A percentile compares a stretch with the other conserved stretches of the same genome.
phyloP scores from a whole-genome alignment of 2,888 invertebrate genomes.

The Pachydiplax longipennis region DNA sequence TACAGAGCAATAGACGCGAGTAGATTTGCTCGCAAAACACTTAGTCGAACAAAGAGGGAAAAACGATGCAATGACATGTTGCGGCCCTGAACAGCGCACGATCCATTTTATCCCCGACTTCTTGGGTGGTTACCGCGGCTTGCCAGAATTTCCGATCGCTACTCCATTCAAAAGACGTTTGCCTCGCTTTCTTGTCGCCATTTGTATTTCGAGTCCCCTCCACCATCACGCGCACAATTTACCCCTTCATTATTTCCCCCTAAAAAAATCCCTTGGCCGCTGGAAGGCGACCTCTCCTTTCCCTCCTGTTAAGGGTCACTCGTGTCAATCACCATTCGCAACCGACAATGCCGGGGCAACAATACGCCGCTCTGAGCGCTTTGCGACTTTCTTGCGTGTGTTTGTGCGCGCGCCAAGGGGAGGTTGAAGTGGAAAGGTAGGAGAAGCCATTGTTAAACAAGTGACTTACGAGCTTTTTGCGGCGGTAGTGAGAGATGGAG shows the following conservation, averaged over 20 bases:
- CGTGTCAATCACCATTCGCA: conserved; percentile 36
- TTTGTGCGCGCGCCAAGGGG: neutral
- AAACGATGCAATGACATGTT: neutral
- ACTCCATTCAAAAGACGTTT: conserved; percentile 5
- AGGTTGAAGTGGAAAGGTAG: neutral
- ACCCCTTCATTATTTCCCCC: neutral
- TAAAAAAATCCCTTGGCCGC: neutral
- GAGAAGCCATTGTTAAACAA: conserved; percentile 26
- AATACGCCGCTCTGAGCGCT: neutral
- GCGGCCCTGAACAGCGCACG: neutral
- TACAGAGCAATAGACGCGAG: no score
- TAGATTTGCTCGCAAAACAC: neutral
- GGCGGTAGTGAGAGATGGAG: conserved; percentile 6
- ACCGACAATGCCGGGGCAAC: conserved; percentile 30
- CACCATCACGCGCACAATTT: neutral
- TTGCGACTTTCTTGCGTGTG: neutral
- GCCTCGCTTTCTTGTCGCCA: neutral
- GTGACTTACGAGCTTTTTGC: conserved; percentile 40
- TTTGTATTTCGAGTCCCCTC: neutral
- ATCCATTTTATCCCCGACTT: neutral
- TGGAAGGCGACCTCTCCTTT: neutral
- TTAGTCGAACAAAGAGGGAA: neutral
- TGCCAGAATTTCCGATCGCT: conserved; percentile 25
- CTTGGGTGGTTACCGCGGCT: conserved; percentile 12
- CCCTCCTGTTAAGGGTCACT: conserved; percentile 1